Percentiles rank a stretch among this genome's conserved stretches.
phyloP scores from a whole-genome alignment of 1,140 invertebrate genomes.

The Thaumatotibia leucotreta region DNA sequence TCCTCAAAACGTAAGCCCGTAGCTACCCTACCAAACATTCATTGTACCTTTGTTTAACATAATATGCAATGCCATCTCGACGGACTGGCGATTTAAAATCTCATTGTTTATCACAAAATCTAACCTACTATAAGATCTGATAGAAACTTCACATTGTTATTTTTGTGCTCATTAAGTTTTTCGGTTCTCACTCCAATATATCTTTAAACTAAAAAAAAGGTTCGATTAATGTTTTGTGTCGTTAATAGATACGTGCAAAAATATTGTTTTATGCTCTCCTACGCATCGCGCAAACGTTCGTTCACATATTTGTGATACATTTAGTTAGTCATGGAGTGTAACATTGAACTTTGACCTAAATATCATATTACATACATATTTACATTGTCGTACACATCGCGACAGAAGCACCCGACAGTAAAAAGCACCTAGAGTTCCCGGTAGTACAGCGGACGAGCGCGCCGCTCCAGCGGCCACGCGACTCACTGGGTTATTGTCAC shows the following conservation, averaged over 20 bases:
- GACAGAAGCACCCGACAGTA: conserved; percentile 73
- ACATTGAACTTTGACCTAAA: conserved; percentile 50
- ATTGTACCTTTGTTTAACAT: conserved; percentile 56
- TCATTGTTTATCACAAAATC: conserved; percentile 72
- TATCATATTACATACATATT: conserved; percentile 54
- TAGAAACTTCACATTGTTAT: conserved; percentile 55
- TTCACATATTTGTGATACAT: conserved; percentile 36
- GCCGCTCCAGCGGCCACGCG: conserved; percentile 40
- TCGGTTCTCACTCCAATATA: background rate
- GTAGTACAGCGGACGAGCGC: conserved; percentile 65
- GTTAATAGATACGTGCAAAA: background rate
- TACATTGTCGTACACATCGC: conserved; percentile 68
- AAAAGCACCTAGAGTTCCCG: conserved; percentile 72
- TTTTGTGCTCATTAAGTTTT: conserved; percentile 52
- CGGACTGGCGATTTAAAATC: conserved; percentile 58
- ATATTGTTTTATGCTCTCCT: conserved; percentile 3
- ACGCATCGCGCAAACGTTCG: conserved; percentile 8
- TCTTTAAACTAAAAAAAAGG: background rate
- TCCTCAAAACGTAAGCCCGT: conserved; percentile 49
- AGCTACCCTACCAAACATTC: conserved; percentile 53
- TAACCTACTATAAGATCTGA: conserved; percentile 68
- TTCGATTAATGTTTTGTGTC: conserved; percentile 2
- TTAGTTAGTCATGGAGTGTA: conserved; percentile 49
- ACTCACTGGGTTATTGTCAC: conserved; percentile 16
- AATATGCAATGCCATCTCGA: conserved; percentile 44